Evolutionary conservation across 1,140 invertebrate genomes (phyloP).

Genomic region (Chrysoperla carnea): DNA sequence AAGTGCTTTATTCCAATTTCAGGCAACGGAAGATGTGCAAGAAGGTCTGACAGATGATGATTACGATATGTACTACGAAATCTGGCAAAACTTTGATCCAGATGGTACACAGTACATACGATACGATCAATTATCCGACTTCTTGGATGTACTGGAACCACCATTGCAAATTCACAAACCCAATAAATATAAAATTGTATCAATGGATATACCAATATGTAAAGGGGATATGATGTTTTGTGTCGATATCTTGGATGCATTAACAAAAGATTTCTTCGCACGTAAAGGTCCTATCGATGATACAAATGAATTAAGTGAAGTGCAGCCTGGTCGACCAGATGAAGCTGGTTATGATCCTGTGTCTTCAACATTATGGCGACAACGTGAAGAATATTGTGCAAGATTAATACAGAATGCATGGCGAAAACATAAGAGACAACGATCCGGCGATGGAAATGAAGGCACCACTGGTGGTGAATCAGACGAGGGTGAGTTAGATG

Average conservation of each 20-base stretch:
- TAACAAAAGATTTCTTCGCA: slow-evolving; percentile 92
- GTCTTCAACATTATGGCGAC: slow-evolving; percentile 82
- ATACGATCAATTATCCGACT: slow-evolving; percentile 84
- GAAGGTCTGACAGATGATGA: slow-evolving; percentile 96
- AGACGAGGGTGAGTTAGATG: slow-evolving; percentile 12
- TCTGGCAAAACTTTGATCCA: slow-evolving; percentile 97
- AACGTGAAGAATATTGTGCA: slow-evolving; percentile 91
- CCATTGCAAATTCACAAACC: slow-evolving; percentile 93
- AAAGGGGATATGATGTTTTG: slow-evolving; percentile 93
- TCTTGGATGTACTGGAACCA: slow-evolving; percentile 84
- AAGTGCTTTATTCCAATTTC: slow-evolving; percentile 14
- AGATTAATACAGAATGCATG: slow-evolving; percentile 88
- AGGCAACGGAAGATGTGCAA: slow-evolving; percentile 95
- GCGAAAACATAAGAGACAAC: slow-evolving; percentile 64
- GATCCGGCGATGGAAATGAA: slow-evolving; percentile 23
- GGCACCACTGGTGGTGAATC: slow-evolving; percentile 13
- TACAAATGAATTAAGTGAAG: slow-evolving; percentile 65
- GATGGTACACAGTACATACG: slow-evolving; percentile 94
- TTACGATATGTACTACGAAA: slow-evolving; percentile 99
- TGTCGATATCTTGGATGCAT: slow-evolving; percentile 91
- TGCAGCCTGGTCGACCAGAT: slow-evolving; percentile 52
- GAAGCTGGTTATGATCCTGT: slow-evolving; percentile 81
- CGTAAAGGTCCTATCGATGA: slow-evolving; percentile 83
- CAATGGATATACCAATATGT: slow-evolving; percentile 97
- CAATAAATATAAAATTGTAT: slow-evolving; percentile 97